Base-by-base conservation (phyloP, 1,140 invertebrate species). In the Orius insidiosus region DNA sequence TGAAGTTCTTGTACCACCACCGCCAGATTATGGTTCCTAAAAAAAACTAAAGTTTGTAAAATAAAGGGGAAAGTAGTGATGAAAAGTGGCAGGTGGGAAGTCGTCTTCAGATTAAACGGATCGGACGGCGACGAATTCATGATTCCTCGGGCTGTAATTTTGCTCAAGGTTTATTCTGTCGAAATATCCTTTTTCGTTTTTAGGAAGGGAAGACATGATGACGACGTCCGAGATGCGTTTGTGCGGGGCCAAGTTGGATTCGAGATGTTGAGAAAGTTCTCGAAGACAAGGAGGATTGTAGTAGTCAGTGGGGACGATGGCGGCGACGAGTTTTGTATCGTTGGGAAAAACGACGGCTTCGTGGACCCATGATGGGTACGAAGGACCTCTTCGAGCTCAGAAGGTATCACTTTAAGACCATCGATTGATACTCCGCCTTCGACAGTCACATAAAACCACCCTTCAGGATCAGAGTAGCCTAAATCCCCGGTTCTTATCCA, bases 131-230 rank as follows among this genome's bases (percentile, higher is more conserved):
- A 43, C 18, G 18, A 30, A 30, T 15, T 43, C 41, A n/a, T 43
- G 41, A 31, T 18, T 30, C 4, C 18, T 30, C 11, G 41, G 41
- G 16, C 41, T 30, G 24, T 43, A 43, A n/a, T 31, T 43, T 11
- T 43, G 41, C n/a, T 18, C 24, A 2, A 43, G 41, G 24, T 43
- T 43, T 16, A 30, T 43, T 7, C 41, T 18, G 14, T 43, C 41
- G 24, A 43, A 11, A 30, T 43, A 30, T 2, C 41, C 41, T 11
- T 43, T 30, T 7, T 18, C 41, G 7, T 18, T 43, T 31, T 43
- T 43, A n/a, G 41, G 41, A 3, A 43, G 19, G 19, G n/a, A n/a
- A 6, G 41, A 43, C 41, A 43, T 43, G 41, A 43, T 30, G 8
- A 43, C 41, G 16, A 43, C 41, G 10, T n/a, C 31, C 10, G 19